A percentile compares a stretch with the other conserved stretches of the same genome.
Evolutionary conservation across 2,888 invertebrate species (phyloP).

Genomic region (Fragum sueziense): DNA sequence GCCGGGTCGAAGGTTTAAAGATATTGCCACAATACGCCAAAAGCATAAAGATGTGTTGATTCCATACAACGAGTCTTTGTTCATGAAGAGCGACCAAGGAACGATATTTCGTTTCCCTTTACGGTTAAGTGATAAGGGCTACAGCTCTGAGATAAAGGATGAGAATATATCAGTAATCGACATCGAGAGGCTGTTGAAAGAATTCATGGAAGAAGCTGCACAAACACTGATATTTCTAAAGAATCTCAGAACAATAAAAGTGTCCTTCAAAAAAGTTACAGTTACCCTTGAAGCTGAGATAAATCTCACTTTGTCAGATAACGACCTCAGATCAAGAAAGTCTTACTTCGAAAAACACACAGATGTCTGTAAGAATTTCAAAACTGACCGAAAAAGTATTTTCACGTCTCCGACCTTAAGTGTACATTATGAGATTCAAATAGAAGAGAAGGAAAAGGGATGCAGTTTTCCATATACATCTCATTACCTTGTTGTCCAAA

Average conservation of each 20-base stretch:
- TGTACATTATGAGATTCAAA: neutral
- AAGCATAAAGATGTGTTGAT: constrained; percentile 43
- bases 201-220: constrained; percentile 36
- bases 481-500: constrained; percentile 58
- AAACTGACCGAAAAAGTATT: constrained; percentile 1
- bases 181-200: constrained; percentile 28
- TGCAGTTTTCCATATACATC: neutral
- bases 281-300: neutral
- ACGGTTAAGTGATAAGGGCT: constrained; percentile 65
- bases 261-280: constrained; percentile 27
- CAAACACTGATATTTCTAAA: constrained; percentile 58
- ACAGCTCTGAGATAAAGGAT: constrained; percentile 68
- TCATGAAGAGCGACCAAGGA: constrained; percentile 35
- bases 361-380: constrained; percentile 9
- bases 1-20: constrained; percentile 55
- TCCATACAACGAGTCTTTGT: constrained; percentile 50
- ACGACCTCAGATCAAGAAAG: neutral
- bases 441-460: neutral
- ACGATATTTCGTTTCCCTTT: constrained; percentile 65
- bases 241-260: constrained; percentile 41
- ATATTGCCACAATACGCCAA: constrained; percentile 36
- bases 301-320: neutral
- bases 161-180: constrained; percentile 14
- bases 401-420: neutral
- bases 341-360: neutral